Base-by-base conservation (phyloP, 2,888 invertebrate genomes). In the Lamellibrachia columna region DNA sequence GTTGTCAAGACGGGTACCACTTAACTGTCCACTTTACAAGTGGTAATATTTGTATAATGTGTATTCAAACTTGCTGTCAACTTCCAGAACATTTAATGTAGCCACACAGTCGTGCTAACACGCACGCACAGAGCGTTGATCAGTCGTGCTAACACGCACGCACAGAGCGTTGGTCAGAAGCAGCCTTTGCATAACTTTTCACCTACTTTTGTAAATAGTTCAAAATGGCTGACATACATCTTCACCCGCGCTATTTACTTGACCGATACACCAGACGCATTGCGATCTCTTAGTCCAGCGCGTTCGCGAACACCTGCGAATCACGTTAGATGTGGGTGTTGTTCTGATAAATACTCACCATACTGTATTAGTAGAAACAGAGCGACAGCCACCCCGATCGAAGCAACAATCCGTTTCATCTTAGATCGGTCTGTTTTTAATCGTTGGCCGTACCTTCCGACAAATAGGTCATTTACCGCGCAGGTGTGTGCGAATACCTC, bases 401-500 rank as follows among this genome's bases (percentile, higher is more conserved):
- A 90, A n/a, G 53, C 28, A 55, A 92, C 92, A n/a, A 93, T 8
- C 90, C 92, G 93, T 91, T 93, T 93, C 93, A 93, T 93, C 52
- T 92, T 93, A 58, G 90, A 7, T 53, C 52, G 91, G 91, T n/a
- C 53, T 53, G 91, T 91, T 91, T 91, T 53, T 11, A 91, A 52
- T 52, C 91, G 40, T 28, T 40, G 91, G 52, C 52, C 91, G 91
- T 91, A 91, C 7, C 53, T 11, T 91, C 15, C 52, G 52, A 52
- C 3, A 75, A 75, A 75, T 75, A 75, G 75, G 75, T 75, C 75
- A 75, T n/a, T 75, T 2, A n/a, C 3, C 75, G 75, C 75, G 75
- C 75, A 75, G 75, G 75, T 75, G 75, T 15, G 60, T 6, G 75
- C 22, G 75, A 75, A 75, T 75, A 75, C 75, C 75, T 75, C 75